phyloP scores from a whole-genome alignment of 2,797 vertebrate genomes.

The Sparidentex hasta region DNA sequence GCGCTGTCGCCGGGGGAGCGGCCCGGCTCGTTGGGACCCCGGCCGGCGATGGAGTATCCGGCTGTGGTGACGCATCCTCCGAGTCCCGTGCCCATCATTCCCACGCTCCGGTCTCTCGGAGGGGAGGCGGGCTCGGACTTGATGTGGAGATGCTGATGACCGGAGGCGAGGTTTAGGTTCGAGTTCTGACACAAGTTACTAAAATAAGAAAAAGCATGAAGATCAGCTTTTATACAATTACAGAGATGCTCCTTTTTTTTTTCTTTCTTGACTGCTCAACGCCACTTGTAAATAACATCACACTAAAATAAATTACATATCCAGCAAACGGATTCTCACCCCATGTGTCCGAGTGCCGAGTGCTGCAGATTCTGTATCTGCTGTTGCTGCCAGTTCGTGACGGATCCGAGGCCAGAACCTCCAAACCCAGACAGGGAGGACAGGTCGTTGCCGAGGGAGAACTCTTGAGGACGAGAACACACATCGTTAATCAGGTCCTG shows the following conservation, averaged over 20 bases:
- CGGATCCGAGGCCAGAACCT: constrained; percentile 91
- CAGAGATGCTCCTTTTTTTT: background rate
- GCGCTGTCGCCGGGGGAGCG: constrained; percentile 95
- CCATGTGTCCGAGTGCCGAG: constrained; percentile 92
- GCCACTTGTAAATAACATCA: too few relatives aligned
- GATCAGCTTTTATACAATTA: background rate
- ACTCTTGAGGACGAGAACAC: constrained; percentile 65
- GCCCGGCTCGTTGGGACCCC: constrained; percentile 84
- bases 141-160: constrained; percentile 95
- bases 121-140: constrained; percentile 98
- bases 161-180: constrained; percentile 93
- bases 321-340: constrained; percentile 84
- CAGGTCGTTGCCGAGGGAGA: constrained; percentile 85
- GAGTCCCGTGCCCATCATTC: constrained; percentile 51
- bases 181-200: constrained; percentile 97
- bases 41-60: constrained; percentile 51
- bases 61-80: constrained; percentile 41
- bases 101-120: constrained; percentile 89
- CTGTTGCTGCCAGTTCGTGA: constrained; percentile 94
- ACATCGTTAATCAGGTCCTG: background rate
- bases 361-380: constrained; percentile 94
- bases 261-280: too few relatives aligned
- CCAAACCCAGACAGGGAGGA: constrained; percentile 93
- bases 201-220: constrained; percentile 67
- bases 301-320: background rate